Evolutionary conservation across 2,113 vertebrate genomes (phyloP).

Genomic region (Rana temporaria): DNA sequence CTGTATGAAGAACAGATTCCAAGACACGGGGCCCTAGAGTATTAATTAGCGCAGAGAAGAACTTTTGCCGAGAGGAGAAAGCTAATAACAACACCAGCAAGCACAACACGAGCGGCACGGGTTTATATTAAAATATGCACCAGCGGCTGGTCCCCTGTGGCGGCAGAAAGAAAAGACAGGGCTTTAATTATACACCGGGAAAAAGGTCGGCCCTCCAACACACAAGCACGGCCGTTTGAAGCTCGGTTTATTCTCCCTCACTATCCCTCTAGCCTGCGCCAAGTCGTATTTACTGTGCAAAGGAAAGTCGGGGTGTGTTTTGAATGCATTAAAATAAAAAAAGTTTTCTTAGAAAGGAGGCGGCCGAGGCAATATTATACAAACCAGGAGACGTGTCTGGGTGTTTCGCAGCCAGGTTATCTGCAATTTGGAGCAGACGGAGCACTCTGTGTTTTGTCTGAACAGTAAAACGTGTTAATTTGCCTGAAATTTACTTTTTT

Average conservation of each 20-base stretch:
- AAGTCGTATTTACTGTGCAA: conserved; percentile 84
- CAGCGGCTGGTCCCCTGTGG: conserved; percentile 85
- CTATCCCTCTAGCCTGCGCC: conserved; percentile 63
- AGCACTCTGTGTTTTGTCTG: conserved; percentile 27
- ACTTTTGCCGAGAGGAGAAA: conserved; percentile 81
- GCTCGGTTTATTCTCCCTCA: conserved; percentile 68
- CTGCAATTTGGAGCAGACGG: conserved; percentile 32
- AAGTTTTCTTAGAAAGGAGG: not conserved
- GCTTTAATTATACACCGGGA: conserved; percentile 87
- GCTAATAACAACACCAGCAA: conserved; percentile 89
- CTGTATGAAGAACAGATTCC: conserved; percentile 86
- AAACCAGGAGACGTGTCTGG: not conserved
- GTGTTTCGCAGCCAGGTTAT: conserved; percentile 38
- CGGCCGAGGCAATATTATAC: not conserved
- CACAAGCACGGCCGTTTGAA: conserved; percentile 84
- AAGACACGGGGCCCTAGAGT: conserved; percentile 86
- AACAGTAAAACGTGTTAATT: conserved; percentile 58
- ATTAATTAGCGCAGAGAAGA: conserved; percentile 90
- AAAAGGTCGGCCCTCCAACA: conserved; percentile 87
- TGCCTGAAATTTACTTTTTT: conserved; percentile 55
- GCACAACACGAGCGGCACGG: conserved; percentile 83
- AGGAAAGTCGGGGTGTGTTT: conserved; percentile 81
- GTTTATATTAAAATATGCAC: conserved; percentile 87
- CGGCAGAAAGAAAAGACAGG: conserved; percentile 80
- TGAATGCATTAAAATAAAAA: conserved; percentile 69